These are phyloP conservation scores for Centruroides sculpturatus DNA, from an alignment of 1,140 invertebrate genomes.

Conservation along the genomic window DNA sequence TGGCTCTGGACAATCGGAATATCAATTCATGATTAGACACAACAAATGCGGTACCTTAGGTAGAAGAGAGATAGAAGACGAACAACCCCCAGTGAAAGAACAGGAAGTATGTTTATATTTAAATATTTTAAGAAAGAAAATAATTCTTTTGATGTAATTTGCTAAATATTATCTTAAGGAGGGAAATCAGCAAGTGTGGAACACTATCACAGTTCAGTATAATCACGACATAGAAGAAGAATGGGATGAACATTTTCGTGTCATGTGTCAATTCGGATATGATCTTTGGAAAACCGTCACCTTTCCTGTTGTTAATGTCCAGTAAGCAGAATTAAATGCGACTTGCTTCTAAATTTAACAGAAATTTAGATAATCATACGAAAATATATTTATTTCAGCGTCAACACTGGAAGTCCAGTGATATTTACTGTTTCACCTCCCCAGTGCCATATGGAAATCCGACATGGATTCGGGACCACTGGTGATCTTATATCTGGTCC, in stretches of 20 bases:
- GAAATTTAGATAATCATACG: neutral
- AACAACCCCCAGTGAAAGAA: too few species aligned
- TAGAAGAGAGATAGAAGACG: slow-evolving; percentile 43
- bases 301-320: slow-evolving; percentile 83
- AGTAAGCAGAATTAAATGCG: slow-evolving; percentile 47
- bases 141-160: neutral
- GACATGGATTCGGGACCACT: slow-evolving; percentile 63
- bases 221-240: slow-evolving; percentile 86
- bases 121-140: neutral
- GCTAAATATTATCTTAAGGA: neutral
- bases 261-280: slow-evolving; percentile 91
- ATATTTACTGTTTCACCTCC: slow-evolving; percentile 85
- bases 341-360: neutral
- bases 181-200: slow-evolving; percentile 69
- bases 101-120: too few species aligned
- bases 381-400: slow-evolving; percentile 3
- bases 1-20: slow-evolving; percentile 74
- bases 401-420: slow-evolving; percentile 69
- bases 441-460: slow-evolving; percentile 89
- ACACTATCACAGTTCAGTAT: slow-evolving; percentile 86
- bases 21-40: slow-evolving; percentile 83
- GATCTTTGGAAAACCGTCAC: slow-evolving; percentile 94
- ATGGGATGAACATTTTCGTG: slow-evolving; percentile 87
- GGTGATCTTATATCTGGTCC: slow-evolving; percentile 71
- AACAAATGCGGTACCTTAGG: slow-evolving; percentile 79